Evolutionary conservation across 1,140 invertebrate genomes (phyloP), one percentile per base, ranked within the genome.

Genomic region (Zaprionus camerounensis): DNA sequence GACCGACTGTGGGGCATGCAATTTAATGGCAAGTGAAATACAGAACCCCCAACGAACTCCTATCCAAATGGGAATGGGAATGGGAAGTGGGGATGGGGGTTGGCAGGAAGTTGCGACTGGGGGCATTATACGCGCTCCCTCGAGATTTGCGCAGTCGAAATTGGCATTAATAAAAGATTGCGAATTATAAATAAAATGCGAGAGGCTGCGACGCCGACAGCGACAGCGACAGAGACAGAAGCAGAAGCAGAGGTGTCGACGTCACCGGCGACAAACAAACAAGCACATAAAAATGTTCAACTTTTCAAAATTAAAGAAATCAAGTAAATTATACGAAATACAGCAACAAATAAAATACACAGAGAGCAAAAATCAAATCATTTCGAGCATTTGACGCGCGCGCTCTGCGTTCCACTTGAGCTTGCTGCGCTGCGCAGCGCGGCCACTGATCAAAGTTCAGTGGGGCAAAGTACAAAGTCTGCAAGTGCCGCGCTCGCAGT

Each of bases 391-490:
- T 78, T 76, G 78, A 64, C n/a, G 46, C 62, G 65, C 61, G 57
- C 58, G 44, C 68, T 63, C 57, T 61, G 49, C 55, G 63, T 79
- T 71, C 51, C 76, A 49, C 59, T 74, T 62, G 63, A 55, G 22
- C 51, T 58, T 69, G 70, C 51, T 44, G 57, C 61, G 71, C 63
- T 51, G 31, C 53, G 56, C 74, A 41, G 26, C 31, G 51, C 53
- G 69, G 34, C 44, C 53, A 64, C 76, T 73, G 82, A 81, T 78
- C 91, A 90, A 92, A 92, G 91, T 92, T 91, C 91, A 92, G 76
- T 81, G 84, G 87, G 82, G 71, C 91, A 92, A 84, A 81, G 91
- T 92, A 76, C 91, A 92, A 92, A 92, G 91, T 93, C 90, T 90
- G 80, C 86, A 85, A 71, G 51, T 79, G 81, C 75, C 76, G 70